These are phyloP conservation scores for Chrysolina oricalcia DNA, from an alignment of 2,888 invertebrate species.

Conservation along the genomic window DNA sequence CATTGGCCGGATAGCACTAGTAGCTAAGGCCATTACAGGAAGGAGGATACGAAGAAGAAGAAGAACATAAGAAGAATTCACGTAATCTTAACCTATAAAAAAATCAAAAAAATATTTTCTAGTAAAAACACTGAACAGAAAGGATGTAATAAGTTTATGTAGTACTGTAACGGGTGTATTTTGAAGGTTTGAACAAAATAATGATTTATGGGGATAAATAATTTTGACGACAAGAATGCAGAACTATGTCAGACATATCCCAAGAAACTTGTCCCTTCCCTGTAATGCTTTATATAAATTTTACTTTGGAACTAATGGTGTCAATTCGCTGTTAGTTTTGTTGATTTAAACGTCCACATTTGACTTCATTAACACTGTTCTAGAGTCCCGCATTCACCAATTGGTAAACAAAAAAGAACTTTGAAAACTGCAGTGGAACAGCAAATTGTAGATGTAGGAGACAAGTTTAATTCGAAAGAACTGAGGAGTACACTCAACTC, in stretches of 20 bases:
- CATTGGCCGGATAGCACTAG: no score
- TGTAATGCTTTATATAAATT: not conserved
- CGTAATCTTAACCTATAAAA: no score
- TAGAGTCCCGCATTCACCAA: not conserved
- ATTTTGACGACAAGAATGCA: not conserved
- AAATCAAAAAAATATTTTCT: no score
- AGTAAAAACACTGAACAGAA: no score
- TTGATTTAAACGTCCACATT: not conserved
- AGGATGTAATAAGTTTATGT: no score
- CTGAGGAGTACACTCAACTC: slow-evolving; percentile 7
- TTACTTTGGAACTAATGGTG: not conserved
- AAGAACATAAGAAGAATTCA: no score
- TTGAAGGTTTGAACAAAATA: no score
- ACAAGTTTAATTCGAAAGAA: slow-evolving; percentile 14
- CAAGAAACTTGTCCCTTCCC: not conserved
- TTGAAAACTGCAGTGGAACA: not conserved
- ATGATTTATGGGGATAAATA: no score
- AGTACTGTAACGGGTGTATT: no score
- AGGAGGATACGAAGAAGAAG: no score
- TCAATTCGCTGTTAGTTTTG: no score
- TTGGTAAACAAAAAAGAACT: not conserved
- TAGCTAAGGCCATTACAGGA: no score
- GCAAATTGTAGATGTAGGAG: not conserved
- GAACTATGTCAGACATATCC: slow-evolving; percentile 9
- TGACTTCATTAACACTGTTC: not conserved